phyloP scores from a whole-genome alignment of 2,888 invertebrate species.

The Dryocosmus kuriphilus region DNA sequence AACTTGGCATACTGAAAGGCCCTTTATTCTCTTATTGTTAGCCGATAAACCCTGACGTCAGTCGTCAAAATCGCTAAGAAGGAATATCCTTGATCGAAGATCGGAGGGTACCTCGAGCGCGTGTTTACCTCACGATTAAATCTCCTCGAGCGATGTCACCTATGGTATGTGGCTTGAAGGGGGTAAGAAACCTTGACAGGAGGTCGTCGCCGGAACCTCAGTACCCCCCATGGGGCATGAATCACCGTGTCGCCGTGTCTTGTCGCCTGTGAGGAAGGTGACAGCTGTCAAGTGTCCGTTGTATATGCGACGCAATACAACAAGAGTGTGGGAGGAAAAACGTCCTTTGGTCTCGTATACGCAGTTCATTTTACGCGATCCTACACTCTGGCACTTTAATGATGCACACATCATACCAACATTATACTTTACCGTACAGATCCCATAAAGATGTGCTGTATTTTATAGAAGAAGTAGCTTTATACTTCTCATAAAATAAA shows the following conservation, averaged over 20 bases:
- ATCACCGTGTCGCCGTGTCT: constrained; percentile 72
- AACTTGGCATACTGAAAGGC: background rate
- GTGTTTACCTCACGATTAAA: constrained; percentile 63
- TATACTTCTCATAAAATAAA: background rate
- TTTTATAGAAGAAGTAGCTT: background rate
- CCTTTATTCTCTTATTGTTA: background rate
- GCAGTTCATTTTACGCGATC: background rate
- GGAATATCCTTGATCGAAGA: constrained; percentile 12
- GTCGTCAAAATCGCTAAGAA: constrained; percentile 12
- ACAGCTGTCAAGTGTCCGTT: constrained; percentile 73
- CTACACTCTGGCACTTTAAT: constrained; percentile 13
- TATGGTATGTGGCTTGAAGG: constrained; percentile 52
- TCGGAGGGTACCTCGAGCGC: constrained; percentile 46
- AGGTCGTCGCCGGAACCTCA: constrained; percentile 73
- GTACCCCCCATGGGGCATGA: constrained; percentile 72
- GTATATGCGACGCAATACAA: constrained; percentile 45
- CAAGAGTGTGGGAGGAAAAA: constrained; percentile 47
- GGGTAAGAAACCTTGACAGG: constrained; percentile 69
- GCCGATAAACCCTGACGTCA: constrained; percentile 24
- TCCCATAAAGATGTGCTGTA: background rate
- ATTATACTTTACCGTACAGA: background rate
- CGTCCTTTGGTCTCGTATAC: constrained; percentile 15
- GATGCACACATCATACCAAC: background rate
- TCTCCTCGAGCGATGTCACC: constrained; percentile 60
- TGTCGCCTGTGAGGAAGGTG: constrained; percentile 73